Evolutionary conservation across 2,888 invertebrate genomes (phyloP).

Genomic region (Platycnemis pennipes): DNA sequence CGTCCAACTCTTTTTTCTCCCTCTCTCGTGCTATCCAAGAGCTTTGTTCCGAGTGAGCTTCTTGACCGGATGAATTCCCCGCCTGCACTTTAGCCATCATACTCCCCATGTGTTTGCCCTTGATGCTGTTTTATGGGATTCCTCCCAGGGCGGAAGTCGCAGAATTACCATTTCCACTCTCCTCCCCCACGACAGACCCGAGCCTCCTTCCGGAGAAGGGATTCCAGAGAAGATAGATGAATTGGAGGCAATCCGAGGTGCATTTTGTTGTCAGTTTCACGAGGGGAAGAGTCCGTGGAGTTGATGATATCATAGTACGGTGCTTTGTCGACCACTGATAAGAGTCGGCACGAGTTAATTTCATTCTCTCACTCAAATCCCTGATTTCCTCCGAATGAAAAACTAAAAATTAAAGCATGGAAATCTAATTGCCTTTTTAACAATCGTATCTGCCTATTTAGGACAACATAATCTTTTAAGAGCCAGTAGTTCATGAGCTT

Average conservation of each 20-base stretch:
- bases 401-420: no score
- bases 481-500: no score
- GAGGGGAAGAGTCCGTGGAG: neutral
- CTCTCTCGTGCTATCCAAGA: neutral
- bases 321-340: neutral
- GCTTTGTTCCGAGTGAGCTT: conserved; percentile 15
- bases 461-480: no score
- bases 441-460: no score
- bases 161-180: neutral
- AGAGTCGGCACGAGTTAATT: neutral
- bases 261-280: neutral
- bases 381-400: no score
- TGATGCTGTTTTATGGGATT: conserved; percentile 8
- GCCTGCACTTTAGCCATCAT: neutral
- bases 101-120: neutral
- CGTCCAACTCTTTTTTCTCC: neutral
- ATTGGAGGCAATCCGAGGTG: conserved; percentile 18
- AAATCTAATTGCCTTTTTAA: no score
- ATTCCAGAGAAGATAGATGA: neutral
- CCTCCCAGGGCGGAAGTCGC: neutral
- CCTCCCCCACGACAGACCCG: neutral
- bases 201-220: conserved; percentile 17
- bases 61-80: conserved; percentile 29
- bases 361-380: neutral
- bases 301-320: neutral